Base-by-base conservation (phyloP, 2,113 vertebrate species). In the Hystrix cristata region DNA sequence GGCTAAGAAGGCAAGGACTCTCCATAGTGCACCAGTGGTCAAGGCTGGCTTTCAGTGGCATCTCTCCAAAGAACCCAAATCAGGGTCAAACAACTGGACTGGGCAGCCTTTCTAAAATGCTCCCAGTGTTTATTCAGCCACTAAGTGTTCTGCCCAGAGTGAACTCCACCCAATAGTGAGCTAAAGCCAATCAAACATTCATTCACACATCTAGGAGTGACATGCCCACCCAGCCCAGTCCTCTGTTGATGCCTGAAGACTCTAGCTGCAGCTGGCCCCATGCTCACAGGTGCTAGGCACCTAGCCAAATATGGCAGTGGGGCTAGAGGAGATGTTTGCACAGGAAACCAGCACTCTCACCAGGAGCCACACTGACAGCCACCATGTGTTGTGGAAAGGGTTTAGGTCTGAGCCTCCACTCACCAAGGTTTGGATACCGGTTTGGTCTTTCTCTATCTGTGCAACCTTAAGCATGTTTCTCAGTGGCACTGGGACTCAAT, bases 51-150 rank as follows among this genome's bases (percentile, higher is more conserved):
- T 94, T 95, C 27, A 43, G 83, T 89, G 96, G 95, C 53, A 3
- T 80, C 62, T 67, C 67, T 97, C 97, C 98, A 96, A 96, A 91
- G n/a, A 93, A 84, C 85, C 89, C 48, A 93, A 93, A 86, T 96
- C 89, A 83, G 79, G 96, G 95, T 97, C 97, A 97, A 98, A 96
- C 98, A 95, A 94, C 97, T 82, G 95, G 91, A 59, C 46, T 60
- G 80, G 86, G 82, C 90, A 96, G 71, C 82, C 89, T 96, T 96
- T 96, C 97, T 94, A 96, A 97, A 83, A 96, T 76, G 90, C 80
- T 95, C 81, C 76, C 65, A 87, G 94, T 97, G 89, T 96, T 97
- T 98, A 91, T 92, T 96, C 86, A 96, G 98, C 86, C 88, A 95
- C 82, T 96, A 96, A 97, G 95, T 95, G 78, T 90, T 96, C 91